Evolutionary conservation across 1,140 invertebrate species (phyloP).

Genomic region (Drosophila erecta): DNA sequence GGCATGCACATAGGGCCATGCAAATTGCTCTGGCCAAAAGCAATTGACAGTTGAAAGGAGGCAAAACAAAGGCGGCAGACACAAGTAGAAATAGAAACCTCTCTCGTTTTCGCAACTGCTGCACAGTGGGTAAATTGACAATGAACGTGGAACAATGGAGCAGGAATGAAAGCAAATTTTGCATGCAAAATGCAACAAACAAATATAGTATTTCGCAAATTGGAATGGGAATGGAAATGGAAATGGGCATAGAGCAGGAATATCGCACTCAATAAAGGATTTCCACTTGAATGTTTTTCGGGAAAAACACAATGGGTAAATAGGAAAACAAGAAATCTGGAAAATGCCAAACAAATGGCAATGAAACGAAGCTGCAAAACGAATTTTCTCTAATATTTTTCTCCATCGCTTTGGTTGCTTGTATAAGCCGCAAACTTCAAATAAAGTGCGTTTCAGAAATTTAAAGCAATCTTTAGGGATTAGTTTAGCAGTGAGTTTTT

Average conservation of each 20-base stretch:
- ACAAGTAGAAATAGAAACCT: constrained; percentile 13
- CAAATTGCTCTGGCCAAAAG: constrained; percentile 47
- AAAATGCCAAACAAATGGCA: constrained; percentile 48
- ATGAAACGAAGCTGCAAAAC: constrained; percentile 27
- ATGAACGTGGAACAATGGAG: constrained; percentile 51
- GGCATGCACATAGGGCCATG: constrained; percentile 10
- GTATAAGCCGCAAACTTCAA: constrained; percentile 28
- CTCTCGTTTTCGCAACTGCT: no score
- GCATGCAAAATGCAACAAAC: constrained; percentile 72
- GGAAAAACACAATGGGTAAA: constrained; percentile 30
- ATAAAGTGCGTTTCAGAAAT: constrained; percentile 19
- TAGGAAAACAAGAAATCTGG: constrained; percentile 4
- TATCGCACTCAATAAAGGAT: constrained; percentile 68
- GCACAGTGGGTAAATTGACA: constrained; percentile 24
- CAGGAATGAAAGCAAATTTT: constrained; percentile 68
- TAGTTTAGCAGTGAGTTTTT: not conserved
- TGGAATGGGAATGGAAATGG: not conserved
- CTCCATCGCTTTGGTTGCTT: not conserved
- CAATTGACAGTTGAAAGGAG: constrained; percentile 61
- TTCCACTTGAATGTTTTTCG: constrained; percentile 74
- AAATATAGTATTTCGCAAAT: constrained; percentile 27
- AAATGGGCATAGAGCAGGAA: constrained; percentile 22
- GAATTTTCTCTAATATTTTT: constrained; percentile 15
- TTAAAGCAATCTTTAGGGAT: not conserved
- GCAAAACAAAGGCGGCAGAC: constrained; percentile 33